Evolutionary conservation across 2,888 invertebrate species (phyloP).

Genomic region (Mamestra brassicae): DNA sequence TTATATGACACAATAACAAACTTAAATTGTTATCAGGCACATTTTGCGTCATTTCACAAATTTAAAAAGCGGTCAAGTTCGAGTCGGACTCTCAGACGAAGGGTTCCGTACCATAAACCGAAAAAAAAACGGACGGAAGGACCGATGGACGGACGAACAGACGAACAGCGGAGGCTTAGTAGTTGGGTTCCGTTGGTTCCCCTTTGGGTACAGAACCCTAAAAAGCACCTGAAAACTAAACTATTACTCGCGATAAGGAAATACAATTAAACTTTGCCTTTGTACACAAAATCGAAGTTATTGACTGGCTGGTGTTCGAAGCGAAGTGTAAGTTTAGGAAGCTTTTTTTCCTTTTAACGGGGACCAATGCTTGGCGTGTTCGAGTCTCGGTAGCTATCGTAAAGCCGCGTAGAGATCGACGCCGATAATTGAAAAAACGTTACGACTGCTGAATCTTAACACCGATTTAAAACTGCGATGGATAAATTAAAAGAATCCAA

Average conservation of each 20-base stretch:
- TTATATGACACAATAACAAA: too few relatives aligned
- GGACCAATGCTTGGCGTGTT: constrained; percentile 75
- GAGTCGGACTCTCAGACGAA: too few relatives aligned
- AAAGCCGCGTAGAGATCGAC: constrained; percentile 84
- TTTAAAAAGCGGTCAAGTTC: not conserved
- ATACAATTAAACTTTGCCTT: constrained; percentile 50
- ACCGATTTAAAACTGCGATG: constrained; percentile 88
- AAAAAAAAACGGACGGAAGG: too few relatives aligned
- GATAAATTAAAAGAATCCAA: constrained; percentile 89
- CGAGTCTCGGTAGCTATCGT: constrained; percentile 84
- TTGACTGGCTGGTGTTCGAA: constrained; percentile 67
- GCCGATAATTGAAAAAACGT: constrained; percentile 88
- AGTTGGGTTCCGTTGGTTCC: too few relatives aligned
- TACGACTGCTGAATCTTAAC: constrained; percentile 88
- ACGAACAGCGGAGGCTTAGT: too few relatives aligned
- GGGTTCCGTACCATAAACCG: too few relatives aligned
- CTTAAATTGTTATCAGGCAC: not conserved
- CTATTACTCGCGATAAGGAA: constrained; percentile 34
- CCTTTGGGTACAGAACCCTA: too few relatives aligned
- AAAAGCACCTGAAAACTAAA: not conserved
- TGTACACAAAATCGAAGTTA: constrained; percentile 66
- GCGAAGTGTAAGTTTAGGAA: constrained; percentile 71
- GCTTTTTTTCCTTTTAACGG: constrained; percentile 67
- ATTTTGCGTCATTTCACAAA: not conserved
- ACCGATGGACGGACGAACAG: too few relatives aligned